These are phyloP conservation scores for Melanerpes formicivorus DNA, from an alignment of 2,113 vertebrate genomes.

Conservation along the genomic window DNA sequence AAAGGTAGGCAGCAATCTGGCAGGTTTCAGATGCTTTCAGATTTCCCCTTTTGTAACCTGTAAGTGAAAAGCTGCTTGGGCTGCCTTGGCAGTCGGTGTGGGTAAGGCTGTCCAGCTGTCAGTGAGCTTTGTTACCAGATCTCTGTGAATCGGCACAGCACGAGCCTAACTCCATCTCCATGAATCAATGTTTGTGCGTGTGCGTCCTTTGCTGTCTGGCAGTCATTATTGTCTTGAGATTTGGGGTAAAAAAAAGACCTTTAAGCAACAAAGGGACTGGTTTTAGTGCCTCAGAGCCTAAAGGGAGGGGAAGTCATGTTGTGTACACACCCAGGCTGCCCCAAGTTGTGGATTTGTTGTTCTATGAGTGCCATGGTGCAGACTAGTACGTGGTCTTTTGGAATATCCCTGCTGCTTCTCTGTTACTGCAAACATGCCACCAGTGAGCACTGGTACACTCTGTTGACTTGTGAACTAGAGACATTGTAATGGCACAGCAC, in stretches of 20 bases:
- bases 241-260: background rate
- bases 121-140: slow-evolving; percentile 22
- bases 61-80: slow-evolving; percentile 56
- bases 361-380: background rate
- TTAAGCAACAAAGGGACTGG: background rate
- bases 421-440: background rate
- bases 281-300: background rate
- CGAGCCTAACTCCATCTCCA: slow-evolving; percentile 33
- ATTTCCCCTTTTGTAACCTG: slow-evolving; percentile 48
- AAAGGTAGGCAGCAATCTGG: slow-evolving; percentile 85
- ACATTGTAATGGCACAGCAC: background rate
- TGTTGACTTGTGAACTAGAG: background rate
- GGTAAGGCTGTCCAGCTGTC: background rate
- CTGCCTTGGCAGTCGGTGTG: background rate
- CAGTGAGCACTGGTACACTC: background rate
- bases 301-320: background rate
- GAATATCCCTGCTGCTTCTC: background rate
- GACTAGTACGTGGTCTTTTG: background rate
- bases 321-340: background rate
- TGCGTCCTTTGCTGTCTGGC: slow-evolving; percentile 28
- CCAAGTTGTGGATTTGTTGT: background rate
- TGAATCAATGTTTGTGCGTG: slow-evolving; percentile 35
- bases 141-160: slow-evolving; percentile 17
- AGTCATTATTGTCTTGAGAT: slow-evolving; percentile 1
- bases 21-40: background rate